phyloP scores from a whole-genome alignment of 2,797 vertebrate genomes.

The Mycteria americana region DNA sequence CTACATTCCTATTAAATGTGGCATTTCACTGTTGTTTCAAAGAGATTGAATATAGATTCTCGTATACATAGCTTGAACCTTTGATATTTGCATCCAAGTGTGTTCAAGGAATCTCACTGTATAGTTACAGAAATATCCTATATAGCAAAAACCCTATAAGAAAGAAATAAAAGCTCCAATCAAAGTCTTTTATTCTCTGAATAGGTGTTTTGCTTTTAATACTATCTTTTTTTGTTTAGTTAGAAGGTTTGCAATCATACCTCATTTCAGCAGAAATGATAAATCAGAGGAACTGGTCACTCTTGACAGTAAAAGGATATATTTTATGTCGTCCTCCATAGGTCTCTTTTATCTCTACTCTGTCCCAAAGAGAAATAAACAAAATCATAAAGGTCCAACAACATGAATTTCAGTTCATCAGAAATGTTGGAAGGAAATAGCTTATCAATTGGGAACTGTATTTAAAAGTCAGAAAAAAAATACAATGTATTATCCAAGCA shows the following conservation, averaged over 20 bases:
- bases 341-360: neutral
- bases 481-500: neutral
- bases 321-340: neutral
- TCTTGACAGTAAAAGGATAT: neutral
- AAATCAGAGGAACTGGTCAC: neutral
- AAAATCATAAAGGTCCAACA: neutral
- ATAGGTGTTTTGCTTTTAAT: neutral
- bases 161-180: neutral
- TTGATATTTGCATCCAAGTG: slow-evolving; percentile 48
- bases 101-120: neutral
- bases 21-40: slow-evolving; percentile 36
- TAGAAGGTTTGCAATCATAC: neutral
- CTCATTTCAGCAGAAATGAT: neutral
- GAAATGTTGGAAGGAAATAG: neutral
- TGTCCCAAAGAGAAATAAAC: neutral
- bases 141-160: neutral
- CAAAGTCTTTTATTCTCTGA: neutral
- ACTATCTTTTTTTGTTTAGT: neutral
- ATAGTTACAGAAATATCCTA: neutral
- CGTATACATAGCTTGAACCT: slow-evolving; percentile 2
- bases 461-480: neutral
- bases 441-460: neutral
- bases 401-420: neutral
- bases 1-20: slow-evolving; percentile 42
- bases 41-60: slow-evolving; percentile 6